Evolutionary conservation across 2,797 vertebrate species (phyloP), one percentile per base, ranked within the genome.

Genomic region (Telmatherina bonti): DNA sequence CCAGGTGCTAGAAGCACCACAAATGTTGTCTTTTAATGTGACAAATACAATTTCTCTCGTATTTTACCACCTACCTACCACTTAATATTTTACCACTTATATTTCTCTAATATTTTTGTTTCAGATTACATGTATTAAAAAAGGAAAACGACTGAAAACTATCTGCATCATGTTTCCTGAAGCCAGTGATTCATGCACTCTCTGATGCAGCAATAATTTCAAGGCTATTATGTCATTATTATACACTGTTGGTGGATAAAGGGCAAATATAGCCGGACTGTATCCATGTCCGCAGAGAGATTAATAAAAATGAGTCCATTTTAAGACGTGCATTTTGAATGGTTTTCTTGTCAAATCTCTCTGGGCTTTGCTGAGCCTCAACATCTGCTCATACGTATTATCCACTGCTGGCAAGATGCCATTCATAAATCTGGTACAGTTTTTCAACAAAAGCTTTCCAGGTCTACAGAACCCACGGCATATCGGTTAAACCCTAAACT

Each of bases 331-430:
- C 62, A 63, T 62, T 60, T 65, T 13, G 4, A 24, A 20, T 54
- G 52, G 33, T 52, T 61, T 54, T 81, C 55, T 81, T 74, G 58
- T 76, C 33, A 70, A 18, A 52, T 80, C 72, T 82, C 27, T 76
- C 38, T 69, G 61, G 26, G 20, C 54, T 61, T 57, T 9, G n/a
- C 58, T 26, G 75, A 35, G 62, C 62, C 55, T 69, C 74, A 68
- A 85, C 88, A 87, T 89, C 81, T 89, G 86, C 82, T 58, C 64
- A 58, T 58, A 62, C 66, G 78, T 49, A 82, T 80, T 76, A 74
- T 67, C 67, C 53, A 59, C 78, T 62, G 62, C 58, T 75, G 82
- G 78, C 65, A 35, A 27, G 49, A 64, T 49, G 76, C 76, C 80
- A 85, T 78, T 79, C 10, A 68, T 45, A 55, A 70, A 70, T 64